Conservation (phyloP, 2,113 vertebrate species). For the Stegastes partitus region DNA sequence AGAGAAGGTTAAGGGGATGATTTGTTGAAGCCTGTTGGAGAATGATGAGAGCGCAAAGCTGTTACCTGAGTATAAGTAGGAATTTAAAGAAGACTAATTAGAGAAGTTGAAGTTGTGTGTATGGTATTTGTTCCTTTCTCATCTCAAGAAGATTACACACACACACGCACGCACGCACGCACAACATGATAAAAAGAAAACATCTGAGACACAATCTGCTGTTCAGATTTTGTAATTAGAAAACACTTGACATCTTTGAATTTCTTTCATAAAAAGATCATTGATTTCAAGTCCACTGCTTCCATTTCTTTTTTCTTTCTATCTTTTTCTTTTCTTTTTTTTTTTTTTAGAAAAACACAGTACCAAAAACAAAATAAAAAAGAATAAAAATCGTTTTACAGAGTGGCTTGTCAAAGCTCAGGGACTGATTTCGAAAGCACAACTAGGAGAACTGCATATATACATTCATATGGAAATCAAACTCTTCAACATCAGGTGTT, state of each 20-base stretch:
- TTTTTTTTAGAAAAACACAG: slow-evolving; percentile 10
- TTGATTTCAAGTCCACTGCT: slow-evolving; percentile 29
- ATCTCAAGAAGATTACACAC: background rate
- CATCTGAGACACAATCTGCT: background rate
- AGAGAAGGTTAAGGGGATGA: no score
- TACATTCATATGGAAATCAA: slow-evolving; percentile 35
- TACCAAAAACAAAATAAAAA: slow-evolving; percentile 47
- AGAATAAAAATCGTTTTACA: slow-evolving; percentile 36
- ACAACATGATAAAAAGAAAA: background rate
- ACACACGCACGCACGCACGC: background rate
- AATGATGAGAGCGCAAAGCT: no score
- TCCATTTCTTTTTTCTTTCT: background rate
- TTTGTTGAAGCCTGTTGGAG: no score
- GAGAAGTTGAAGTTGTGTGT: no score
- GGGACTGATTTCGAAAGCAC: slow-evolving; percentile 31
- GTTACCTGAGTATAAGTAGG: no score
- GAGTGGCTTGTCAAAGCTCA: slow-evolving; percentile 1
- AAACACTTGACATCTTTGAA: slow-evolving; percentile 62
- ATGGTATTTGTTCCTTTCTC: no score
- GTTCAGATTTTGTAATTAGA: slow-evolving; percentile 57
- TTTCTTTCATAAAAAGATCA: slow-evolving; percentile 58
- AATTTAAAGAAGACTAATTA: no score
- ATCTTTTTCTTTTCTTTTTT: no score
- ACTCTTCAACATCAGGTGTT: slow-evolving; percentile 10
- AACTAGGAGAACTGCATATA: slow-evolving; percentile 13